phyloP scores from a whole-genome alignment of 2,888 invertebrate genomes.

The Hymenopus coronatus region DNA sequence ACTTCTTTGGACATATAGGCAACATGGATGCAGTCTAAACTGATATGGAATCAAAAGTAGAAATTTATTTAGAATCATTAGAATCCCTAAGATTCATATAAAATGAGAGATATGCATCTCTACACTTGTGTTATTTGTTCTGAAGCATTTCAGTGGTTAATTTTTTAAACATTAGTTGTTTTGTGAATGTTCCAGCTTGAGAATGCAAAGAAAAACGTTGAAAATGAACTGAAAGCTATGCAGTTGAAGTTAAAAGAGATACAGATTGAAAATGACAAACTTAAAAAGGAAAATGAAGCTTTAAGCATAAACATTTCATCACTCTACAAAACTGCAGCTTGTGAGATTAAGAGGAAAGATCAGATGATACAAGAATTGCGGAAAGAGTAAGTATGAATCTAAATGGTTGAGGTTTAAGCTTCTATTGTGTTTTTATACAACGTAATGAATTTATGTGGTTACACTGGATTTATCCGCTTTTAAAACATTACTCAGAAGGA shows the following conservation, averaged over 20 bases:
- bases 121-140: too few relatives aligned
- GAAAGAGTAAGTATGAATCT: constrained; percentile 40
- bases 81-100: too few relatives aligned
- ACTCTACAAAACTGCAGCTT: constrained; percentile 50
- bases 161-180: background rate
- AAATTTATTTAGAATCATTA: too few relatives aligned
- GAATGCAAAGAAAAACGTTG: constrained; percentile 38
- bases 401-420: too few relatives aligned
- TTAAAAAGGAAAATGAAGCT: constrained; percentile 43
- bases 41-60: too few relatives aligned
- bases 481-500: too few relatives aligned
- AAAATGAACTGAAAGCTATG: constrained; percentile 38
- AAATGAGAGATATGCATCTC: too few relatives aligned
- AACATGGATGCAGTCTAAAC: too few relatives aligned
- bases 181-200: constrained; percentile 39
- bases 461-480: too few relatives aligned
- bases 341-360: constrained; percentile 52
- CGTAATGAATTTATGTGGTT: too few relatives aligned
- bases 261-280: constrained; percentile 39
- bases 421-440: too few relatives aligned
- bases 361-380: constrained; percentile 48
- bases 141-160: background rate
- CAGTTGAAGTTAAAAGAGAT: constrained; percentile 40
- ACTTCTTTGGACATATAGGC: too few relatives aligned
- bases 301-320: constrained; percentile 49